phyloP scores from a whole-genome alignment of 1,140 invertebrate genomes.

The Musca vetustissima region DNA sequence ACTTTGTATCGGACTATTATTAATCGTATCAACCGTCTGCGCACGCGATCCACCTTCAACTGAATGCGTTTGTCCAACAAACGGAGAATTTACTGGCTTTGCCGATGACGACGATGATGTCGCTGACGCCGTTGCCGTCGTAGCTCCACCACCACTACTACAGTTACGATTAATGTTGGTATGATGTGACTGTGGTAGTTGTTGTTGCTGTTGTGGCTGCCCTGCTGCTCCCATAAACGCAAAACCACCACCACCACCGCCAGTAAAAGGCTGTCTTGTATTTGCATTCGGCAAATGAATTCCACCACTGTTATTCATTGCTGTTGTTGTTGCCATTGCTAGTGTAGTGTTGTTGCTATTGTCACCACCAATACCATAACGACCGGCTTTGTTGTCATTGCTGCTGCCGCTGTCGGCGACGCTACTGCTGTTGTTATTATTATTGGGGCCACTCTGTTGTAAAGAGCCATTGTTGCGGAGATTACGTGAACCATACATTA shows the following conservation, averaged over 20 bases:
- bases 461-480: slow-evolving; percentile 3
- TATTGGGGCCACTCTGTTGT: slow-evolving; percentile 3
- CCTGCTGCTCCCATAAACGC: slow-evolving; percentile 12
- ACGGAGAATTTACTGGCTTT: slow-evolving; percentile 26
- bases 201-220: slow-evolving; percentile 7
- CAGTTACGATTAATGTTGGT: background rate
- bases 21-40: slow-evolving; percentile 33
- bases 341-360: background rate
- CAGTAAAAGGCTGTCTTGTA: background rate
- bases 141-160: slow-evolving; percentile 10
- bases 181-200: background rate
- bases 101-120: background rate
- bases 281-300: background rate
- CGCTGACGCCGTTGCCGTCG: background rate
- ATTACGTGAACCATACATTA: slow-evolving; percentile 18
- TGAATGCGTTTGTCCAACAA: slow-evolving; percentile 34
- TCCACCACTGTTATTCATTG: slow-evolving; percentile 11
- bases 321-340: background rate
- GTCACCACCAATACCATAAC: slow-evolving; percentile 17
- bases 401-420: background rate
- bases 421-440: slow-evolving; percentile 13
- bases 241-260: background rate
- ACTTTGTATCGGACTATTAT: slow-evolving; percentile 8
- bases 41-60: slow-evolving; percentile 49
- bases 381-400: slow-evolving; percentile 19